Percentiles rank a stretch among this genome's conserved stretches.
Conservation (phyloP, 1,140 invertebrate genomes). For the Mesaphorura yosii region DNA sequence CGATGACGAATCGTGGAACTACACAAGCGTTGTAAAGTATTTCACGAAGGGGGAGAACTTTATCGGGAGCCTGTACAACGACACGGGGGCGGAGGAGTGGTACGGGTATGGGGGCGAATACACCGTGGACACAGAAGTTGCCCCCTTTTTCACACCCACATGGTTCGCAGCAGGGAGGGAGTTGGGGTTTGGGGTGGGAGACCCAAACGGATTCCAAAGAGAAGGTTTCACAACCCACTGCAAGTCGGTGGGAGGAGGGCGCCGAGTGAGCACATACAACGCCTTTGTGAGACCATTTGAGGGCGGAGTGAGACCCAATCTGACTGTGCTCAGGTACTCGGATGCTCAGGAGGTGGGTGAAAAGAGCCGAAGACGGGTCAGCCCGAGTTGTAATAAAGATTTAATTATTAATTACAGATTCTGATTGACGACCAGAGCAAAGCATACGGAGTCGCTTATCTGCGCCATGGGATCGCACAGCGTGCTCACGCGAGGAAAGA, state of each 20-base stretch:
- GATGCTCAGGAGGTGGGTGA: constrained; percentile 1
- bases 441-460: constrained; percentile 2
- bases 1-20: constrained; percentile 47
- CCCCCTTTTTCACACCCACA: neutral
- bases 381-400: neutral
- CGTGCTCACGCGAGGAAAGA: constrained; percentile 43
- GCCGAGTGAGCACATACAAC: constrained; percentile 6
- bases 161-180: constrained; percentile 10
- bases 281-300: constrained; percentile 11
- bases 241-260: neutral
- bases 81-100: neutral
- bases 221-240: neutral
- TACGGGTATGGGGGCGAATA: neutral
- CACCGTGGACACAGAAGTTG: neutral
- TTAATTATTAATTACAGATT: neutral
- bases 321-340: constrained; percentile 2
- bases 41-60: constrained; percentile 40
- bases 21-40: constrained; percentile 48
- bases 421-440: neutral
- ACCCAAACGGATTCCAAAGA: constrained; percentile 8
- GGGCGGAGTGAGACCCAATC: neutral
- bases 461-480: neutral
- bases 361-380: too few relatives aligned
- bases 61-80: constrained; percentile 19
- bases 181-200: constrained; percentile 3